phyloP scores from a whole-genome alignment of 1,140 invertebrate species.

The Drosophila nasuta region DNA sequence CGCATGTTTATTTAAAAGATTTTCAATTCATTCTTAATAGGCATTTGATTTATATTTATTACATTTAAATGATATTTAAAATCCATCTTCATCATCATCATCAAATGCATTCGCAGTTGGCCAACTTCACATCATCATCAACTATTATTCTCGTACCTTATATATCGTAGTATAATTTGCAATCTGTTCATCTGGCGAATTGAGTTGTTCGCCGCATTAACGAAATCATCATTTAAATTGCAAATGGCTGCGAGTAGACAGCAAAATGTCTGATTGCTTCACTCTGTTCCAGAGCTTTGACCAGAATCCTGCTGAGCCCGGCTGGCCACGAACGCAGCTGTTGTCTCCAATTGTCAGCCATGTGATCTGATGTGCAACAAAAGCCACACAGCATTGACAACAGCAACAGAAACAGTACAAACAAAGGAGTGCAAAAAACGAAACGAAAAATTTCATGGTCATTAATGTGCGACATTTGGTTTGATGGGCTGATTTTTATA shows the following conservation, averaged over 20 bases:
- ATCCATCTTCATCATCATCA: slow-evolving; percentile 58
- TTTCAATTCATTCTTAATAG: slow-evolving; percentile 60
- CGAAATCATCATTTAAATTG: slow-evolving; percentile 79
- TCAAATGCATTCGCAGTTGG: slow-evolving; percentile 40
- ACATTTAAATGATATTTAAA: slow-evolving; percentile 61
- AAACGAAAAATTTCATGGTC: slow-evolving; percentile 47
- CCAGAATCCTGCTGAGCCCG: not conserved
- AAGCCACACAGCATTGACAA: slow-evolving; percentile 20
- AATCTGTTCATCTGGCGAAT: slow-evolving; percentile 59
- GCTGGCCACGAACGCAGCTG: slow-evolving; percentile 34
- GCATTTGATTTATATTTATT: slow-evolving; percentile 65
- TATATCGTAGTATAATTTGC: not conserved
- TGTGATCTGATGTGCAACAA: slow-evolving; percentile 59
- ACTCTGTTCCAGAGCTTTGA: not conserved
- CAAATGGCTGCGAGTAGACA: slow-evolving; percentile 68
- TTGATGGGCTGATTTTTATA: slow-evolving; percentile 30
- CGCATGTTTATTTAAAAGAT: slow-evolving; percentile 43
- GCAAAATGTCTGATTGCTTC: slow-evolving; percentile 50
- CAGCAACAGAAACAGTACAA: not conserved
- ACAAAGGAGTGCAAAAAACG: slow-evolving; percentile 23
- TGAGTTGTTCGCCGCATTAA: slow-evolving; percentile 66
- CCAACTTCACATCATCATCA: slow-evolving; percentile 40
- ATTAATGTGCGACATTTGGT: slow-evolving; percentile 72
- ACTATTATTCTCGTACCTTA: slow-evolving; percentile 41
- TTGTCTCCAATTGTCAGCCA: slow-evolving; percentile 60